phyloP scores from a whole-genome alignment of 2,113 vertebrate species.

The Seriola aureovittata region DNA sequence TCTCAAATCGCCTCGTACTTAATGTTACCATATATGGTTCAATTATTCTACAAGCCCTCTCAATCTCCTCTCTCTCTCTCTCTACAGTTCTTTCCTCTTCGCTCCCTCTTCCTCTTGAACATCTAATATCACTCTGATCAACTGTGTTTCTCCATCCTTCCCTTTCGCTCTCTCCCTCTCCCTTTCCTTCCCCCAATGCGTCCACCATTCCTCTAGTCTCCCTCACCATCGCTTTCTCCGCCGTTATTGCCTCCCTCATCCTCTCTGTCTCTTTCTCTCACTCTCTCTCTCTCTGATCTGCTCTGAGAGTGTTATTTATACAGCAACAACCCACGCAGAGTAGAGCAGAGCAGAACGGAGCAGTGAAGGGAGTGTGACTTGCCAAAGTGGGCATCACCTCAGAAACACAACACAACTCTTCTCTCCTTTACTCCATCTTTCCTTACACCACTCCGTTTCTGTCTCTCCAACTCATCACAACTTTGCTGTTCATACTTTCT shows the following conservation, averaged over 20 bases:
- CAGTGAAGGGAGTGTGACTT: slow-evolving; percentile 77
- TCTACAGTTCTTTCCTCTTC: slow-evolving; percentile 36
- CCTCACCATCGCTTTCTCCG: slow-evolving; percentile 44
- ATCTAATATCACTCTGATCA: slow-evolving; percentile 72
- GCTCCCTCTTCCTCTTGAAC: slow-evolving; percentile 51
- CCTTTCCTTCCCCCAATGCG: slow-evolving; percentile 33
- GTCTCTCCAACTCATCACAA: slow-evolving; percentile 45
- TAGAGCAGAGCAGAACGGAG: slow-evolving; percentile 70
- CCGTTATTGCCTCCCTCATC: slow-evolving; percentile 51
- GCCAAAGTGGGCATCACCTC: slow-evolving; percentile 81
- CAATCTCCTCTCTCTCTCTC: slow-evolving; percentile 32
- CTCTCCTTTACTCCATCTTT: slow-evolving; percentile 53
- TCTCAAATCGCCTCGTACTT: slow-evolving; percentile 68
- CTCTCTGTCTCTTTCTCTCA: slow-evolving; percentile 41
- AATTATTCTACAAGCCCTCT: slow-evolving; percentile 70
- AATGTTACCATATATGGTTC: slow-evolving; percentile 78
- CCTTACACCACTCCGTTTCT: slow-evolving; percentile 39
- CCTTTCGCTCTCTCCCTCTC: slow-evolving; percentile 21
- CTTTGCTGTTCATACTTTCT: slow-evolving; percentile 29
- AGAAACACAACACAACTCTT: slow-evolving; percentile 70
- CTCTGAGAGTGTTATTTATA: slow-evolving; percentile 83
- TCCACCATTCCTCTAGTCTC: slow-evolving; percentile 34
- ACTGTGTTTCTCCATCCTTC: slow-evolving; percentile 51
- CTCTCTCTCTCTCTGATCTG: slow-evolving; percentile 74
- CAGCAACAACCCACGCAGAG: slow-evolving; percentile 81